Evolutionary conservation across 2,888 invertebrate genomes (phyloP).

Genomic region (Nasonovia ribisnigri): DNA sequence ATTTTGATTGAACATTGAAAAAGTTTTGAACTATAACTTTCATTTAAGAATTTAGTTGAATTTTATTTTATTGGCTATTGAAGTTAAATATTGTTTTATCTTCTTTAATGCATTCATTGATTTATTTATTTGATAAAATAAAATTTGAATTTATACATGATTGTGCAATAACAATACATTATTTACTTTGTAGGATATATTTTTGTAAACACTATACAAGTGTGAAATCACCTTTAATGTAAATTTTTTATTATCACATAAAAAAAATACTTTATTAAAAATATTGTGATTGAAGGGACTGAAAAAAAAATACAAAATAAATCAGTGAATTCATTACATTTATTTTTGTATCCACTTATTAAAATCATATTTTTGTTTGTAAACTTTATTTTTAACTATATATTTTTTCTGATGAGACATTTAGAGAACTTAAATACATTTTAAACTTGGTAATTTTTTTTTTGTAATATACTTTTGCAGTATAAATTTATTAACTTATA

Average conservation of each 20-base stretch:
- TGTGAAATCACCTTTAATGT: not conserved
- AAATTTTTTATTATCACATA: not conserved
- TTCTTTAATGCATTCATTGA: not conserved
- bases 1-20: too few species aligned
- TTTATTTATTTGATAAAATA: not conserved
- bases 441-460: constrained; percentile 22
- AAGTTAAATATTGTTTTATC: not conserved
- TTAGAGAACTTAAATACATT: not conserved
- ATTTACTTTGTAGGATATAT: not conserved
- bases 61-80: not conserved
- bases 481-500: constrained; percentile 11
- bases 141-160: not conserved
- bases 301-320: not conserved
- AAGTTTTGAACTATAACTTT: too few species aligned
- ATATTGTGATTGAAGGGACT: constrained; percentile 50
- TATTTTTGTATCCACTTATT: not conserved
- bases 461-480: not conserved
- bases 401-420: not conserved
- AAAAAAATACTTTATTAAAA: not conserved
- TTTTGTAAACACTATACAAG: not conserved
- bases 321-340: not conserved
- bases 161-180: not conserved
- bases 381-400: not conserved
- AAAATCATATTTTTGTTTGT: constrained; percentile 17
- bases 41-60: too few species aligned